phyloP scores from a whole-genome alignment of 2,113 vertebrate species.

The Thryonomys swinderianus region DNA sequence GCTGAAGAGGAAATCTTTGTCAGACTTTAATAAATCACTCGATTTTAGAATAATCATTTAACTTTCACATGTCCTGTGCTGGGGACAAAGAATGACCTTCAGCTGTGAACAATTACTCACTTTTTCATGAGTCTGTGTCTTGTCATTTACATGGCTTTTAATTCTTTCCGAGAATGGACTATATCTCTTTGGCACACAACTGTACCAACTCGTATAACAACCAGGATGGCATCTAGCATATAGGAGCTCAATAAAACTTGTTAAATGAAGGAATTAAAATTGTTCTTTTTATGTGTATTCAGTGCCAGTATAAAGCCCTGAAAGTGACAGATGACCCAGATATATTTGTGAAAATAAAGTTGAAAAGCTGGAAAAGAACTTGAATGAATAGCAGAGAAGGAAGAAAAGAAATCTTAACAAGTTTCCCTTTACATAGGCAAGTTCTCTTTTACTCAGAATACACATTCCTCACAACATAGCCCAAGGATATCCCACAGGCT shows the following conservation, averaged over 20 bases:
- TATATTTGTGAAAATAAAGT: slow-evolving; percentile 49
- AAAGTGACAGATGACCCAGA: not conserved
- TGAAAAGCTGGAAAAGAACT: slow-evolving; percentile 29
- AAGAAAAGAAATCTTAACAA: slow-evolving; percentile 6
- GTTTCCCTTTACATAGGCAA: not conserved
- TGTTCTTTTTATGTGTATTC: not conserved
- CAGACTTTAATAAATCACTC: slow-evolving; percentile 31
- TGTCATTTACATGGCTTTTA: slow-evolving; percentile 16
- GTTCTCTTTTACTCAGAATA: not conserved
- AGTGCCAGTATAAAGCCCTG: not conserved
- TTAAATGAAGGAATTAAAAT: not conserved
- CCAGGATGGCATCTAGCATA: too few relatives aligned
- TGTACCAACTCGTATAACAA: not conserved
- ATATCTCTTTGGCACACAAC: not conserved
- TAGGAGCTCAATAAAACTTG: not conserved
- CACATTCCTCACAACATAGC: not conserved
- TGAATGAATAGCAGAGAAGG: not conserved
- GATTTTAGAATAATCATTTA: slow-evolving; percentile 47
- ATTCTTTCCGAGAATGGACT: not conserved
- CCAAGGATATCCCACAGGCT: not conserved
- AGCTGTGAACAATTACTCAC: not conserved
- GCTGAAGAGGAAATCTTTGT: not conserved
- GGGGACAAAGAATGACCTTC: not conserved
- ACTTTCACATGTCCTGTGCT: not conserved
- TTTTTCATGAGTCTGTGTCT: slow-evolving; percentile 6